phyloP scores from a whole-genome alignment of 2,113 vertebrate genomes.

The Xenopus laevis region DNA sequence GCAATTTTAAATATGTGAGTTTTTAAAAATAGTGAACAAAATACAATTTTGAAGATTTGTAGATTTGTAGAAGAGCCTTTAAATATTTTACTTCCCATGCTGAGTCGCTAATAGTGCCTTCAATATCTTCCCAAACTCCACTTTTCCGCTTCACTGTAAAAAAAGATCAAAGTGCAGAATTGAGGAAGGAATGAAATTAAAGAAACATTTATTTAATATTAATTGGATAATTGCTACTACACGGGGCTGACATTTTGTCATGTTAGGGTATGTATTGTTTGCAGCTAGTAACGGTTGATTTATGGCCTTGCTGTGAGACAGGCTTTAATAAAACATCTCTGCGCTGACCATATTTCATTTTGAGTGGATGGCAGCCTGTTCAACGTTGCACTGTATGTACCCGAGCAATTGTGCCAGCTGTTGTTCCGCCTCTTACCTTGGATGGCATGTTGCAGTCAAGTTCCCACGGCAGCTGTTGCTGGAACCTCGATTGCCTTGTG shows the following conservation, averaged over 20 bases:
- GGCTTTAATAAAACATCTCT: slow-evolving; percentile 9
- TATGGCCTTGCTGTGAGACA: background rate
- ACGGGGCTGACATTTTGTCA: slow-evolving; percentile 3
- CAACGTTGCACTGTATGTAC: background rate
- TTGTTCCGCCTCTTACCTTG: background rate
- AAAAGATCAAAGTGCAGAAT: no score
- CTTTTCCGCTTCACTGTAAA: no score
- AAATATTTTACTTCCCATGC: no score
- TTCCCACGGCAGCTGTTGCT: slow-evolving; percentile 5
- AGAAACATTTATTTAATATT: slow-evolving; percentile 1
- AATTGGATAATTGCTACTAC: background rate
- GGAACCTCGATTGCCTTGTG: slow-evolving; percentile 5
- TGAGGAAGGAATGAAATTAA: background rate
- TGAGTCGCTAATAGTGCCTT: no score
- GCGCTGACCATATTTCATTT: background rate
- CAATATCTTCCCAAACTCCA: no score
- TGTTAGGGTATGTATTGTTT: background rate
- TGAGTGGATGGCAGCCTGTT: background rate
- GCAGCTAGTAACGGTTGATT: background rate
- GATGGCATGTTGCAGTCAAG: slow-evolving; percentile 4
- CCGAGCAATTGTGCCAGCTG: slow-evolving; percentile 5
- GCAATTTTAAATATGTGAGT: no score
- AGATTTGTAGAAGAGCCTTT: no score
- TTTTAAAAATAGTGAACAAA: no score
- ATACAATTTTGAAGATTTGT: no score